Base-by-base conservation (phyloP, 2,113 vertebrate species). In the Pycnonotus jocosus region DNA sequence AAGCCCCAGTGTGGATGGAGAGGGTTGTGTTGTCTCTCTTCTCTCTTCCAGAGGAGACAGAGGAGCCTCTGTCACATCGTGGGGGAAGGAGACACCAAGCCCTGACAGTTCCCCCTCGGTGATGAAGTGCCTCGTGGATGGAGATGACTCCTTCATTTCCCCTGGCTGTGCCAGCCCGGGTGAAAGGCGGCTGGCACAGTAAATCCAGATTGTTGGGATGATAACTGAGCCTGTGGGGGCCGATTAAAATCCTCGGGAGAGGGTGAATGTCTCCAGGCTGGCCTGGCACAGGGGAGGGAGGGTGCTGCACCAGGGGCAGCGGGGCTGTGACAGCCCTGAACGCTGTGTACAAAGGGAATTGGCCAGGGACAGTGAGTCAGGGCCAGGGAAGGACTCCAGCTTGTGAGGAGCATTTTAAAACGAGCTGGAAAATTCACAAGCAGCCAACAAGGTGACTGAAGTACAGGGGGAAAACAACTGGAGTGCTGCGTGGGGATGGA, bases 401-500 rank as follows among this genome's bases (percentile, higher is more conserved):
- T 27, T 69, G 68, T 11, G 56, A 80, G 80, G 15, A 77, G 77
- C 64, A 7, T 80, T 86, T 91, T 44, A n/a, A 92, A 86, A 79
- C 4, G 6, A 68, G 73, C 6, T 9, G 76, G 80, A 38, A 78
- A 81, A 71, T 21, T 72, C 28, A 7, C 71, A 15, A 20, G 86
- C 70, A 28, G 82, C 74, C 79, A 44, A 6, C 66, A 56, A 76
- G 86, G 94, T 72, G 88, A 56, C 61, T 68, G 91, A 79, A 72
- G 23, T 1, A 2, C 33, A 6, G 42, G 23, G 30, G 51, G 28
- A 15, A 18, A 13, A 14, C 9, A 38, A 23, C 4, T 0, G 2
- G 54, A 20, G 50, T 0, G 6, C 84, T 61, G 44, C 0, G 15
- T 57, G 47, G 17, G 0, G 6, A 17, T 14, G 68, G 58, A 50